These are phyloP conservation scores for Oreochromis aureus DNA, from an alignment of 2,113 vertebrate genomes.

Conservation along the genomic window DNA sequence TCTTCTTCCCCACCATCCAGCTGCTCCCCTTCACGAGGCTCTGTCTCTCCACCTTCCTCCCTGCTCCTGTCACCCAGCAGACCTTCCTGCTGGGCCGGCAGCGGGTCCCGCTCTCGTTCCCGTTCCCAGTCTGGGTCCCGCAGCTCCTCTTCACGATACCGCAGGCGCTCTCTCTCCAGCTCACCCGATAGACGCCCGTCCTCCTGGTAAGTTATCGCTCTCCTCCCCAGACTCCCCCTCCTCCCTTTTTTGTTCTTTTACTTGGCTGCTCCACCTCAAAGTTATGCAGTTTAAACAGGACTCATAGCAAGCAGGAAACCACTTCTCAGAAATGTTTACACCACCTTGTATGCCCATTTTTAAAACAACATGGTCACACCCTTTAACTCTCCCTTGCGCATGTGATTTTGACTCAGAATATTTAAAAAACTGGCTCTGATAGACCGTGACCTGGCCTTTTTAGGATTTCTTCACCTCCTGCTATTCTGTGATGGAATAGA, in stretches of 20 bases:
- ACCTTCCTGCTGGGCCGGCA: conserved; percentile 81
- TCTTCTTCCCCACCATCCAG: conserved; percentile 92
- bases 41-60: conserved; percentile 87
- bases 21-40: conserved; percentile 90
- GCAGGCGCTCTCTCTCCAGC: conserved; percentile 86
- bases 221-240: neutral
- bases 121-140: conserved; percentile 78
- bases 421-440: neutral
- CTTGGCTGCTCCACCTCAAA: neutral
- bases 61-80: conserved; percentile 83
- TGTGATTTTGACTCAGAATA: neutral
- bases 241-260: neutral
- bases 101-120: conserved; percentile 75
- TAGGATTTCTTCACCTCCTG: conserved; percentile 1
- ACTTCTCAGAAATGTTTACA: neutral
- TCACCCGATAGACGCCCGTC: conserved; percentile 88
- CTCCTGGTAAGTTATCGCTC: conserved; percentile 77
- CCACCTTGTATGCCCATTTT: neutral
- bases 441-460: neutral
- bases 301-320: neutral
- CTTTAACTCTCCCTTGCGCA: neutral
- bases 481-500: neutral
- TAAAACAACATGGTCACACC: neutral
- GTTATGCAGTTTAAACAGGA: neutral
- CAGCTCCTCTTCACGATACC: conserved; percentile 82